Evolutionary conservation across 2,888 invertebrate species (phyloP), one percentile per base, ranked within the genome.

Genomic region (Syritta pipiens): DNA sequence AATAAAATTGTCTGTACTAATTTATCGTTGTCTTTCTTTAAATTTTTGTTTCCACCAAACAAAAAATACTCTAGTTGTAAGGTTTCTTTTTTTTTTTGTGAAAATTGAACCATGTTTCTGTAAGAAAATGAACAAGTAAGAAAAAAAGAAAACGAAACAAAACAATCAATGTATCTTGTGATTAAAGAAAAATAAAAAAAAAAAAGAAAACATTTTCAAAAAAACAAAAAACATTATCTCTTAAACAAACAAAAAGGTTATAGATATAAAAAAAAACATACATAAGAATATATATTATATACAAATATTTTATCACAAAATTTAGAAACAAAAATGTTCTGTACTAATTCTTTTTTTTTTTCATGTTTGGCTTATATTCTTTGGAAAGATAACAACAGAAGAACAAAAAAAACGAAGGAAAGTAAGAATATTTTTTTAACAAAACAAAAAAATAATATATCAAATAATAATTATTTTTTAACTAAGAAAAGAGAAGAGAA

Each of bases 101-200:
- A 42, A 30, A 28, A 32, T 48, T n/a, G 46, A n/a, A n/a, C n/a
- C n/a, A n/a, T n/a, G n/a, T n/a, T n/a, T n/a, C n/a, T n/a, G n/a
- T n/a, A 60, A 55, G 35, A 51, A 17, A 51, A 44, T 10, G 24
- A 24, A 57, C 40, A 51, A 19, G 17, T 4, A 44, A 37, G 42
- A 32, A 60, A 14, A 53, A 28, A 35, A 40, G n/a, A 63, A 63
- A 46, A 76, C 55, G 46, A 76, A 76, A 69, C 63, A 65, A 69
- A 77, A 77, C 77, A 77, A 77, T 77, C 77, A 77, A 72, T 72
- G 77, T 77, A 72, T 72, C 72, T 77, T 77, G 77, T 77, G 77
- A 77, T 77, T 77, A 72, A 77, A 77, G 28, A 53, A 77, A 72
- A 55, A 72, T 60, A 55, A 62, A 46, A 76, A 69, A 48, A 63